Evolutionary conservation across 2,113 vertebrate species (phyloP).

Genomic region (Clarias gariepinus): DNA sequence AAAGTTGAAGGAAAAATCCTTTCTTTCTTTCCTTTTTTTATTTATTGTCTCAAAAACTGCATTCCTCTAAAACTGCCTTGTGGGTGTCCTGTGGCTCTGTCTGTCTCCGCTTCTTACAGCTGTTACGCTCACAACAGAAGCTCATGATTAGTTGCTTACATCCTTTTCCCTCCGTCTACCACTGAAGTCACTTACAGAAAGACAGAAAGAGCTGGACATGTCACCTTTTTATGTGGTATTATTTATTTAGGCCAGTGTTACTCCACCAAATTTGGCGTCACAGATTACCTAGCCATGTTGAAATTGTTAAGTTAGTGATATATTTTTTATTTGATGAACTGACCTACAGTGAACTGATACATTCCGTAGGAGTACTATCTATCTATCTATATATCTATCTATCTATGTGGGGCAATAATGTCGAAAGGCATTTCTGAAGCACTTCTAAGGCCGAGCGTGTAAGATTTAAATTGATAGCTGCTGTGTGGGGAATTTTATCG

Average conservation of each 20-base stretch:
- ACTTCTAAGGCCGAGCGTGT: slow-evolving; percentile 69
- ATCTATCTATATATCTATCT: slow-evolving; percentile 17
- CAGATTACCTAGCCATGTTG: slow-evolving; percentile 57
- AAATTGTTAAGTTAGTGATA: slow-evolving; percentile 61
- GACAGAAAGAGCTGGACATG: slow-evolving; percentile 54
- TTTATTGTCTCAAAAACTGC: slow-evolving; percentile 71
- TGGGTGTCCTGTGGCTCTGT: slow-evolving; percentile 62
- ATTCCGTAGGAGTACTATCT: slow-evolving; percentile 68
- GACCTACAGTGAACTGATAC: slow-evolving; percentile 49
- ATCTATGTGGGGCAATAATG: slow-evolving; percentile 64
- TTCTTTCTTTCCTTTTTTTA: slow-evolving; percentile 66
- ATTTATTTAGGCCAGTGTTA: slow-evolving; percentile 70
- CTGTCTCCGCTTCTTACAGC: slow-evolving; percentile 51
- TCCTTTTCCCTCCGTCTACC: neutral
- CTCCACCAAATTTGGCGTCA: slow-evolving; percentile 56
- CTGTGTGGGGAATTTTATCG: slow-evolving; percentile 18
- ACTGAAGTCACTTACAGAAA: slow-evolving; percentile 24
- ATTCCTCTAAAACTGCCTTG: slow-evolving; percentile 68
- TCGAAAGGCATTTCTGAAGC: slow-evolving; percentile 75
- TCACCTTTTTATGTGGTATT: slow-evolving; percentile 60
- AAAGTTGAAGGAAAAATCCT: slow-evolving; percentile 76
- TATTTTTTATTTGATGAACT: slow-evolving; percentile 58
- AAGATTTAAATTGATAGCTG: slow-evolving; percentile 40
- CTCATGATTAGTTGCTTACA: slow-evolving; percentile 28
- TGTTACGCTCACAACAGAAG: slow-evolving; percentile 51